Evolutionary conservation across 2,888 invertebrate species (phyloP).

Genomic region (Agonopterix heracliana): DNA sequence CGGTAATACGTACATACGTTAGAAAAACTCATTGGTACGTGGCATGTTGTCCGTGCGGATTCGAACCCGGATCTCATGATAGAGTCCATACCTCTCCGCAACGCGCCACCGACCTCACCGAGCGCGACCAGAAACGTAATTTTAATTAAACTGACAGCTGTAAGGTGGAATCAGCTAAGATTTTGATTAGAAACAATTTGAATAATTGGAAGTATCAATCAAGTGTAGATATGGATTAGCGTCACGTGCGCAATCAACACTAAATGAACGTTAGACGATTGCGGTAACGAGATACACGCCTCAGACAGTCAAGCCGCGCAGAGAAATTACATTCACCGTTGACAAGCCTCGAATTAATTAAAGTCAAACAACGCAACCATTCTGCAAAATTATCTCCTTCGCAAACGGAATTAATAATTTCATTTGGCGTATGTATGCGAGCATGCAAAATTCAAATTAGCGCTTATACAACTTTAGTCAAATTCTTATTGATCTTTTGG

Average conservation of each 20-base stretch:
- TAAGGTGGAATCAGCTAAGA: too few relatives aligned
- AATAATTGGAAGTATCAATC: background rate
- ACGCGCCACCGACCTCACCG: too few relatives aligned
- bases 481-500: background rate
- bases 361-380: constrained; percentile 69
- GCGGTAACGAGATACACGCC: constrained; percentile 56
- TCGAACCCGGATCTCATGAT: too few relatives aligned
- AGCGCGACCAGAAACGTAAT: too few relatives aligned
- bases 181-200: background rate
- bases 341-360: constrained; percentile 73
- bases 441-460: constrained; percentile 34
- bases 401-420: constrained; percentile 65
- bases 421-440: constrained; percentile 46
- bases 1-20: too few relatives aligned
- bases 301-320: constrained; percentile 54
- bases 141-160: too few relatives aligned
- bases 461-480: background rate
- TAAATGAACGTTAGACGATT: constrained; percentile 52
- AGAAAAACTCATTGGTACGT: too few relatives aligned
- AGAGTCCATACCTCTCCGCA: too few relatives aligned
- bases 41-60: too few relatives aligned
- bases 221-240: background rate
- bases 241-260: constrained; percentile 22
- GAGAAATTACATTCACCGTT: constrained; percentile 64
- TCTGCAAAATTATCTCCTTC: constrained; percentile 63